Evolutionary conservation across 1,140 invertebrate species (phyloP).

Genomic region (Berghia stephanieae): DNA sequence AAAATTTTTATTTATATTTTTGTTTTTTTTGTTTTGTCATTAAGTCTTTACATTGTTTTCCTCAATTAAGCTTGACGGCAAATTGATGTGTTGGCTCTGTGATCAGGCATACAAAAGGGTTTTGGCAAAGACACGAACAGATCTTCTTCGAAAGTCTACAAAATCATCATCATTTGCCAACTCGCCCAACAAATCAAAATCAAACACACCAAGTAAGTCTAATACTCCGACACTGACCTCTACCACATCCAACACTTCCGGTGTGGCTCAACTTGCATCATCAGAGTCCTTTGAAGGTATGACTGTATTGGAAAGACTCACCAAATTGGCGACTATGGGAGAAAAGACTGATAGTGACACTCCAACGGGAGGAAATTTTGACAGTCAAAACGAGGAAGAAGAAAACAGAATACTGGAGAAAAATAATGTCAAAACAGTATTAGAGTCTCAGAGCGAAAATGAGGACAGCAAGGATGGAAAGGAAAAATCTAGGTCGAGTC

Average conservation of each 20-base stretch:
- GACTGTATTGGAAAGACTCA: conserved; percentile 28
- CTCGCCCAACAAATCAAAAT: too few species aligned
- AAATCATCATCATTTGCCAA: conserved; percentile 21
- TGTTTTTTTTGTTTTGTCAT: neutral
- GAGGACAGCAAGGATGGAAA: conserved; percentile 30
- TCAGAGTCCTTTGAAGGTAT: conserved; percentile 28
- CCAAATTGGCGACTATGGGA: conserved; percentile 28
- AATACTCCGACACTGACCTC: conserved; percentile 3
- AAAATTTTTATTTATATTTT: neutral
- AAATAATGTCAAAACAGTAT: conserved; percentile 29
- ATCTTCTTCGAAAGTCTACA: conserved; percentile 22
- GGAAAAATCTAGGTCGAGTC: conserved; percentile 33
- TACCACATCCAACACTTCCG: neutral
- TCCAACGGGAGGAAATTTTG: conserved; percentile 22
- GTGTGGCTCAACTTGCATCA: too few species aligned
- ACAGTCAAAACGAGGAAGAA: conserved; percentile 27
- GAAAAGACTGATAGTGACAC: conserved; percentile 34
- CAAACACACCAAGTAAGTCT: conserved; percentile 27
- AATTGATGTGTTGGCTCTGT: conserved; percentile 94
- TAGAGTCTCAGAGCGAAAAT: conserved; percentile 17
- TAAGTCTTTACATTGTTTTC: neutral
- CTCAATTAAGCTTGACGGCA: conserved; percentile 87
- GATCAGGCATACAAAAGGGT: conserved; percentile 93
- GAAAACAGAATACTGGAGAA: conserved; percentile 26
- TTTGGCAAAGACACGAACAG: conserved; percentile 77